phyloP scores from a whole-genome alignment of 2,113 vertebrate species.

The Coturnix japonica region DNA sequence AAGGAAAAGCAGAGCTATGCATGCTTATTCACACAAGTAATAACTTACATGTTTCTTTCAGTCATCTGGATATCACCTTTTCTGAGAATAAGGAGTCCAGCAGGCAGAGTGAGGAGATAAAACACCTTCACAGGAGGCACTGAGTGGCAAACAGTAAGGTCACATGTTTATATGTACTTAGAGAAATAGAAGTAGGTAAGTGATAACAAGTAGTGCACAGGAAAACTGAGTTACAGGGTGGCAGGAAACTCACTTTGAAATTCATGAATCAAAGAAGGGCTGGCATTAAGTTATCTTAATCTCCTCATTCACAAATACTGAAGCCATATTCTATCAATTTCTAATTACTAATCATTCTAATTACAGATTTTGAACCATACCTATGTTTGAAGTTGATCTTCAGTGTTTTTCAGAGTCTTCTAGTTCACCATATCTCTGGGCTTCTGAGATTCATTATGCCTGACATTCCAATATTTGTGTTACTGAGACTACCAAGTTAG shows the following conservation, averaged over 20 bases:
- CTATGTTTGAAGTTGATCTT: not conserved
- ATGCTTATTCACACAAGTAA: not conserved
- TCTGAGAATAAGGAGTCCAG: not conserved
- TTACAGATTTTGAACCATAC: not conserved
- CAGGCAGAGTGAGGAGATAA: not conserved
- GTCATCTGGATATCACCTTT: not conserved
- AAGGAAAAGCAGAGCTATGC: not conserved
- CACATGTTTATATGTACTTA: not conserved
- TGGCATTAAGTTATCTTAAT: not conserved
- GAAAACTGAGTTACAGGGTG: not conserved
- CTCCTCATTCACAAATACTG: fast-evolving
- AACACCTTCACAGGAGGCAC: fast-evolving
- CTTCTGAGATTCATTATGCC: not conserved
- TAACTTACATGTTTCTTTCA: fast-evolving
- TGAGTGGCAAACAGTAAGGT: not conserved
- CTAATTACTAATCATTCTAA: not conserved
- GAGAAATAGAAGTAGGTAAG: not conserved
- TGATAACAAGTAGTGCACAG: not conserved
- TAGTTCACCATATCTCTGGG: not conserved
- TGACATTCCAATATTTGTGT: fast-evolving
- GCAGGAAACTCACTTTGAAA: not conserved
- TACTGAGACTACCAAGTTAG: not conserved
- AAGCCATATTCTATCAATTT: not conserved
- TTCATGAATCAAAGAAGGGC: not conserved
- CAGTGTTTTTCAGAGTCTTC: not conserved